Conservation (phyloP, 2,888 invertebrate species). For the Ectemnius cavifrons region DNA sequence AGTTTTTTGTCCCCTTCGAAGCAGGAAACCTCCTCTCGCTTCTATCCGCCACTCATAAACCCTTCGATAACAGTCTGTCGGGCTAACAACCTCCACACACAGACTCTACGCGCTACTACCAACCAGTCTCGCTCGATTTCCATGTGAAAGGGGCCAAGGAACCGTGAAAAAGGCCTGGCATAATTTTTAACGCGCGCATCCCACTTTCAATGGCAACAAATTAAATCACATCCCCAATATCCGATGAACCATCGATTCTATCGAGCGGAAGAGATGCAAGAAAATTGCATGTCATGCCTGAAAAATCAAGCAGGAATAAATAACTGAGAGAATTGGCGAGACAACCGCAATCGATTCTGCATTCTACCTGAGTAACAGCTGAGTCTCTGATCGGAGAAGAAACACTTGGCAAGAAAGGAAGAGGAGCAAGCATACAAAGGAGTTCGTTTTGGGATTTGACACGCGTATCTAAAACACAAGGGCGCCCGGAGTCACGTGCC, state of each 20-base stretch:
- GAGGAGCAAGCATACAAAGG: slow-evolving; percentile 34
- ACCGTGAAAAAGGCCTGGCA: slow-evolving; percentile 8
- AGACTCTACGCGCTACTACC: slow-evolving; percentile 33
- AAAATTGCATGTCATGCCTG: background rate
- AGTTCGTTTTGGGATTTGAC: slow-evolving; percentile 75
- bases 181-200: background rate
- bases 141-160: slow-evolving; percentile 42
- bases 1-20: slow-evolving; percentile 38
- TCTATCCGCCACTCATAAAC: slow-evolving; percentile 51
- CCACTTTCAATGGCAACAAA: background rate
- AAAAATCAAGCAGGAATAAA: background rate
- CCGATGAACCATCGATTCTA: slow-evolving; percentile 11
- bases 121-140: slow-evolving; percentile 43
- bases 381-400: slow-evolving; percentile 5
- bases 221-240: slow-evolving; percentile 11
- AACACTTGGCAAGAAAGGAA: slow-evolving; percentile 18
- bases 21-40: slow-evolving; percentile 34
- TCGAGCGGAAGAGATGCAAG: background rate
- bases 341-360: background rate
- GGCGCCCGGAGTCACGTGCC: slow-evolving; percentile 68
- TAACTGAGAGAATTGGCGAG: background rate
- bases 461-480: slow-evolving; percentile 76
- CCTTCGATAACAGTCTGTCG: slow-evolving; percentile 55
- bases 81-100: slow-evolving; percentile 22
- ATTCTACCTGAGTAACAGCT: background rate